These are phyloP conservation scores for Triops longicaudatus DNA, from an alignment of 1,140 invertebrate genomes.

Conservation along the genomic window DNA sequence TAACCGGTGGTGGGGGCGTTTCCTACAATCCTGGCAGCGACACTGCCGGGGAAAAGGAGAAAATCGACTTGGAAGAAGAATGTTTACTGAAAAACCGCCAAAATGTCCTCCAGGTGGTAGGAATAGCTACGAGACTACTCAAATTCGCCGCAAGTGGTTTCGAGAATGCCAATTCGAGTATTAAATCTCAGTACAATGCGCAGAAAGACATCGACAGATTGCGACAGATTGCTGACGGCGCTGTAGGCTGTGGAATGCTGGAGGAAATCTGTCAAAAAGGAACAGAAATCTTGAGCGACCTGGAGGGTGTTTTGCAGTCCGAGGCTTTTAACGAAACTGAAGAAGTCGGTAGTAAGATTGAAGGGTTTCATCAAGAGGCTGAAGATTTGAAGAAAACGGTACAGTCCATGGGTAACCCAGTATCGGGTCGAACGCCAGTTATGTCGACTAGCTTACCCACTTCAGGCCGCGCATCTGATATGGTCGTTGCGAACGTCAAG, in stretches of 20 bases:
- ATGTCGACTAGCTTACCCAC: background rate
- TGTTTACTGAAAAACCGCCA: background rate
- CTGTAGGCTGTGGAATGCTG: background rate
- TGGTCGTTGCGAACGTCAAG: background rate
- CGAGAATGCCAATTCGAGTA: background rate
- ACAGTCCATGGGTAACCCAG: background rate
- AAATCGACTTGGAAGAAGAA: background rate
- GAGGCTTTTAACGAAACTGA: background rate
- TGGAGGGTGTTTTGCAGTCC: background rate
- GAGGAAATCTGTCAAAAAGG: background rate
- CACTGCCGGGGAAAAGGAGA: background rate
- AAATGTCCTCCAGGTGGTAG: background rate
- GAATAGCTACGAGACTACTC: background rate
- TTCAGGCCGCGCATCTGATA: background rate
- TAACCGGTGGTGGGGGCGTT: background rate
- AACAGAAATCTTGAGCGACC: background rate
- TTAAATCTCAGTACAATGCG: background rate
- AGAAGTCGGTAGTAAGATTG: background rate
- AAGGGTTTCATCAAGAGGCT: background rate
- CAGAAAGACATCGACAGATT: background rate
- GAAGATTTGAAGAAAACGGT: background rate
- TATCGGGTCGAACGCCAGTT: background rate
- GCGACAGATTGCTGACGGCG: background rate
- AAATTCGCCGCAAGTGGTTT: background rate
- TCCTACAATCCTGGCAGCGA: no score